Base-by-base conservation (phyloP, 2,113 vertebrate genomes). In the Gnathonemus echidnorhynchus region DNA sequence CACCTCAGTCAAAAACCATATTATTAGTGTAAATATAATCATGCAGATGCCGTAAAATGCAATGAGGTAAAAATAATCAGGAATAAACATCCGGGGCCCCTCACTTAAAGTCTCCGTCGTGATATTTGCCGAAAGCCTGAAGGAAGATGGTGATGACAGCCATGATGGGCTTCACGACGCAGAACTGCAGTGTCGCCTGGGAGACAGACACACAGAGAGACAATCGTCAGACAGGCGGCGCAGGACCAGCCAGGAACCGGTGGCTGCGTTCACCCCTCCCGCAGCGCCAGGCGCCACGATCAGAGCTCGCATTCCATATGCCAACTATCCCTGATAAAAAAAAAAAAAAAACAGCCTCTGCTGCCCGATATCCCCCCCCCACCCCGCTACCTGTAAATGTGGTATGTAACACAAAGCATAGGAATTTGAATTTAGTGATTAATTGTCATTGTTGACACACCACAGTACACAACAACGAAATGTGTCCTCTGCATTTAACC, bases 171-270 rank as follows among this genome's bases (percentile, higher is more conserved):
- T 99, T 99, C 94, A 99, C 97, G 0, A 99, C 96, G 90, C 98
- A 99, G 96, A 99, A 99, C 96, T 99, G 98, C 91, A 99, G 96
- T 0, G 98, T 99, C 19, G 98, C 98, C 98, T 99, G 94, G 91
- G 92, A 91, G 92, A 86, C 89, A 92, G 89, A 92, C 70, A 39
- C 92, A 93, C 35, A 88, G 91, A 87, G 39, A 90, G 83, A 88
- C 62, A 5, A 89, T 91, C 86, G 87, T 45, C 10, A 62, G 13
- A 48, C 3, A 24, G 6, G 35, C 0, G 11, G 31, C 4, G 8
- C 35, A 52, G 62, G 24, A 24, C 6, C 56, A 62, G 24, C 56
- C 21, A 0, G 21, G 21, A n/a, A n/a, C 7, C 1, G 56, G 9
- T 17, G 24, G n/a, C 70, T 8, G 27, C 3, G 8, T n/a, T 39